These are phyloP conservation scores for Vultur gryphus DNA, from an alignment of 2,797 vertebrate genomes.

Conservation along the genomic window DNA sequence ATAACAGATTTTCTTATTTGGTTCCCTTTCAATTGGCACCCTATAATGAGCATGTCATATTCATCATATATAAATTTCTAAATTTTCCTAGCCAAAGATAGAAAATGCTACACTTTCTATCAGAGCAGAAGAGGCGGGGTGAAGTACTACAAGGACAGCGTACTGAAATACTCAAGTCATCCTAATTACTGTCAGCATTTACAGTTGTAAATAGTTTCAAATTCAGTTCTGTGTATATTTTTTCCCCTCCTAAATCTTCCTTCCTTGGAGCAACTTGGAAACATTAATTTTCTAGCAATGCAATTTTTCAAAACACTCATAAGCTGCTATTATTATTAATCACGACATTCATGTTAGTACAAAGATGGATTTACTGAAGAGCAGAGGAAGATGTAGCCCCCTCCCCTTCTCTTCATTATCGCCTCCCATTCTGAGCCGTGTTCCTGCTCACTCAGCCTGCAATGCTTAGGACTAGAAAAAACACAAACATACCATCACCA, in stretches of 20 bases:
- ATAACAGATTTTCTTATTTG: conserved; percentile 40
- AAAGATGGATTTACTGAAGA: conserved; percentile 22
- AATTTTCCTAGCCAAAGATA: conserved; percentile 19
- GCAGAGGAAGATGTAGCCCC: background rate
- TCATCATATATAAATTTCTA: conserved; percentile 16
- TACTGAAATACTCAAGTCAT: conserved; percentile 8
- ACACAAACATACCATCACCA: background rate
- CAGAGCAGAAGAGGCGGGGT: background rate
- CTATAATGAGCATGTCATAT: background rate
- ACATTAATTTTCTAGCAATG: conserved; percentile 29
- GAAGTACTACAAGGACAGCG: background rate
- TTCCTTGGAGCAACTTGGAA: conserved; percentile 10
- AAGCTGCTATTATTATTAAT: conserved; percentile 53
- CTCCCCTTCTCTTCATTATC: background rate
- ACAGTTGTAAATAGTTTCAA: conserved; percentile 17
- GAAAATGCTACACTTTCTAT: background rate
- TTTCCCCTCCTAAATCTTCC: conserved; percentile 4
- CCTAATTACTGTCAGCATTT: conserved; percentile 11
- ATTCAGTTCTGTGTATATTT: background rate
- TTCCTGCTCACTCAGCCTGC: background rate
- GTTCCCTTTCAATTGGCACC: conserved; percentile 15
- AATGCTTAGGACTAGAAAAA: background rate
- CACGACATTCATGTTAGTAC: background rate
- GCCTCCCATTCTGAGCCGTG: background rate
- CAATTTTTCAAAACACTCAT: conserved; percentile 47